Conservation (phyloP, 2,888 invertebrate species). For the Ophraella communa region DNA sequence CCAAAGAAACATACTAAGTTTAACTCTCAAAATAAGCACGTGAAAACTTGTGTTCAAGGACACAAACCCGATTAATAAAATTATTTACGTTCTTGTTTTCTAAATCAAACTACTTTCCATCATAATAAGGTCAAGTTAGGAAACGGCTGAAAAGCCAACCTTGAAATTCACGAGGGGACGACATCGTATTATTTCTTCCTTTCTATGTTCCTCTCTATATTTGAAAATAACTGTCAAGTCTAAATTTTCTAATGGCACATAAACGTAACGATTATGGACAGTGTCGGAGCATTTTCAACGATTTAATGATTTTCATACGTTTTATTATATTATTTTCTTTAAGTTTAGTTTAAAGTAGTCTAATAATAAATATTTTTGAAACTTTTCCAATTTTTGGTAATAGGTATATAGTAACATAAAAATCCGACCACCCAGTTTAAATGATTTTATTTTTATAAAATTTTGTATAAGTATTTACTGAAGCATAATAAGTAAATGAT, state of each 20-base stretch:
- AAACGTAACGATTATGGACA: neutral
- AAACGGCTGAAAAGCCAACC: conserved; percentile 9
- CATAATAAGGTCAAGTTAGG: conserved; percentile 12
- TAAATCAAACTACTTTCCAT: conserved; percentile 12
- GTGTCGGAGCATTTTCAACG: neutral
- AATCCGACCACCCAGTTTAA: no score
- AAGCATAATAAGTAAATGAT: no score
- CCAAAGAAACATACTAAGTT: neutral
- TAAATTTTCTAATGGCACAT: neutral
- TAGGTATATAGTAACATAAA: no score
- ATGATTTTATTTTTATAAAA: no score
- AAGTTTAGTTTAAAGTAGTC: no score
- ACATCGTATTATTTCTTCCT: neutral
- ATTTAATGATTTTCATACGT: no score
- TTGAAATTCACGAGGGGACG: conserved; percentile 1
- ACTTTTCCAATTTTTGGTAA: no score
- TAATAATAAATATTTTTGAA: no score
- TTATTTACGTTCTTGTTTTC: conserved; percentile 25
- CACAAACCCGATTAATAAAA: conserved; percentile 5
- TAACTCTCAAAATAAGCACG: neutral
- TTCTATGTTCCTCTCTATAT: neutral
- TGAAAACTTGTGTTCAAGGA: conserved; percentile 9
- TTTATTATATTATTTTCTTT: no score
- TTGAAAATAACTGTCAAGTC: neutral
- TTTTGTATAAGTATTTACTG: no score